Evolutionary conservation across 2,797 vertebrate genomes (phyloP).

Genomic region (Thamnophis elegans): DNA sequence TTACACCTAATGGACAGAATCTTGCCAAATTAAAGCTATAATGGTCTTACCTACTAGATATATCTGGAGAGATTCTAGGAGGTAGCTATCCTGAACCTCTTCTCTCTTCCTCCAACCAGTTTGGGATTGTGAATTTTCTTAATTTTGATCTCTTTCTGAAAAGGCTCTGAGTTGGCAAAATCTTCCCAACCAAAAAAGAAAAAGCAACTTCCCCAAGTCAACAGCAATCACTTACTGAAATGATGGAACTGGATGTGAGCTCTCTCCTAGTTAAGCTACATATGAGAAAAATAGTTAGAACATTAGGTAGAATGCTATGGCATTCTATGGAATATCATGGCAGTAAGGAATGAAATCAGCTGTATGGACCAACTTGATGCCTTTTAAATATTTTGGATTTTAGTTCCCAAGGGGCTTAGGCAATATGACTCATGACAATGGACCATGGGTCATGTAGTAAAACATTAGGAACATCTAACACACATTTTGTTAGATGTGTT

Average conservation of each 20-base stretch:
- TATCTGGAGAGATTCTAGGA: background rate
- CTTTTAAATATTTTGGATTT: background rate
- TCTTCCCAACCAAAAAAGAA: background rate
- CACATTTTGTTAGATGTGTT: background rate
- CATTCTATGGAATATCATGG: background rate
- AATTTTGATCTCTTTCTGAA: background rate
- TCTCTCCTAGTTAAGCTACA: background rate
- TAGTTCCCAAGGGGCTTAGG: background rate
- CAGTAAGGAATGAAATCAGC: background rate
- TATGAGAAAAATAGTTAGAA: background rate
- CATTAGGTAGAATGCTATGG: background rate
- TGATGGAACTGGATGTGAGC: background rate
- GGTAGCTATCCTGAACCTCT: background rate
- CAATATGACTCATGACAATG: background rate
- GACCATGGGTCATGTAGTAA: background rate
- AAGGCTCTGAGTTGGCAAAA: background rate
- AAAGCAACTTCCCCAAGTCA: background rate
- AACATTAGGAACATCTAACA: background rate
- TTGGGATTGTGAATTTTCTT: background rate
- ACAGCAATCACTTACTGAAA: background rate
- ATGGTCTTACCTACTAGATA: background rate
- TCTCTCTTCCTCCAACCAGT: background rate
- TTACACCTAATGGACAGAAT: background rate
- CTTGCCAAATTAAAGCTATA: background rate
- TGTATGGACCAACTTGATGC: background rate